phyloP scores from a whole-genome alignment of 2,888 invertebrate species.

The Xylota sylvarum region DNA sequence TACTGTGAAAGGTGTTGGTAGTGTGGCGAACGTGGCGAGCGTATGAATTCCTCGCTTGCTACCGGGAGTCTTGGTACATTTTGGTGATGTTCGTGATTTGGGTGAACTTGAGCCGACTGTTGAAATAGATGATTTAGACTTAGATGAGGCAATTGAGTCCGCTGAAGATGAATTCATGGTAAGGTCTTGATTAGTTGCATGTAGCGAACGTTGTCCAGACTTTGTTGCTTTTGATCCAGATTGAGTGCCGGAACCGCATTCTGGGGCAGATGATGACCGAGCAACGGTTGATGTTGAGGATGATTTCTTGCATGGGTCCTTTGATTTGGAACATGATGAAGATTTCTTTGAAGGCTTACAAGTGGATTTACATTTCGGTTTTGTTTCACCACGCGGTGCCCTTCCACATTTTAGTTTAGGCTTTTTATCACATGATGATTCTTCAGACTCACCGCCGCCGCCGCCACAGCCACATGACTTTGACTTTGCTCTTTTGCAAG shows the following conservation, averaged over 20 bases:
- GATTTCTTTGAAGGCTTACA: not conserved
- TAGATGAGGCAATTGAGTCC: not conserved
- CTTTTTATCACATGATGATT: not conserved
- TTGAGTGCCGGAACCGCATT: no score
- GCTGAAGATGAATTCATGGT: no score
- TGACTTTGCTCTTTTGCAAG: conserved; percentile 33
- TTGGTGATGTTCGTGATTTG: not conserved
- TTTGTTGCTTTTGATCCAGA: no score
- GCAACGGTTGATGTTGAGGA: no score
- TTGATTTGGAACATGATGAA: not conserved
- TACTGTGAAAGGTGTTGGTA: conserved; percentile 2
- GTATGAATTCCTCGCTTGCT: conserved; percentile 19
- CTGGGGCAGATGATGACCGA: no score
- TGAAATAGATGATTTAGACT: not conserved
- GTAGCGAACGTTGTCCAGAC: no score
- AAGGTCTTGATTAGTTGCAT: no score
- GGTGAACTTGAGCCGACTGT: not conserved
- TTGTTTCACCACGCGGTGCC: not conserved
- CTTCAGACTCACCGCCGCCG: not conserved
- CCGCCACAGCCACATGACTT: conserved; percentile 39
- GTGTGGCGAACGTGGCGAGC: not conserved
- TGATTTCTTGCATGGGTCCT: no score
- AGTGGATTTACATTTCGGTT: conserved; percentile 4
- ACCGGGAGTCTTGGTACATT: not conserved
- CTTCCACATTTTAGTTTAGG: not conserved